Conservation (phyloP, 2,888 invertebrate genomes). For the Tinea semifulvella region DNA sequence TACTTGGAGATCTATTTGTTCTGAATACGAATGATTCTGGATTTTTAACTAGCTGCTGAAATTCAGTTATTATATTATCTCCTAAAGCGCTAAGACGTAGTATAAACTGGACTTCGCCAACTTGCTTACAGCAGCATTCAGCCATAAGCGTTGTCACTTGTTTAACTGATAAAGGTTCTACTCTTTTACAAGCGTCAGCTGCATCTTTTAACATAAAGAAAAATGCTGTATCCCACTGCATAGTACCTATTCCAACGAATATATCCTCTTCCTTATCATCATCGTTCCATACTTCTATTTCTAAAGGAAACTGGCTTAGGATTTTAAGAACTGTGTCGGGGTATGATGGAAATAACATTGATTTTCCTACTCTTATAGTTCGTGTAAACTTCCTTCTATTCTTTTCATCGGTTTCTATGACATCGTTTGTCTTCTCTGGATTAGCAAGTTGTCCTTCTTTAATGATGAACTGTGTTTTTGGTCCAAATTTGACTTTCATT, state of each 20-base stretch:
- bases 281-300: slow-evolving; percentile 57
- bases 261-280: slow-evolving; percentile 41
- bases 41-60: slow-evolving; percentile 46
- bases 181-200: slow-evolving; percentile 32
- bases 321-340: slow-evolving; percentile 50
- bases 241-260: slow-evolving; percentile 48
- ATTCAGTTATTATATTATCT: slow-evolving; percentile 50
- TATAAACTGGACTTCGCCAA: slow-evolving; percentile 53
- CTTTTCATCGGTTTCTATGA: slow-evolving; percentile 36
- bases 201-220: slow-evolving; percentile 54
- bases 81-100: slow-evolving; percentile 61
- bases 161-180: slow-evolving; percentile 43
- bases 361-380: slow-evolving; percentile 59
- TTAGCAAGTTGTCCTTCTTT: slow-evolving; percentile 50
- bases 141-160: slow-evolving; percentile 31
- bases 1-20: slow-evolving; percentile 51
- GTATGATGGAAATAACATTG: slow-evolving; percentile 58
- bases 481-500: slow-evolving; percentile 56
- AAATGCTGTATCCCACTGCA: slow-evolving; percentile 58
- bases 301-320: slow-evolving; percentile 54
- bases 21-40: slow-evolving; percentile 51
- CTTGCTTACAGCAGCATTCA: slow-evolving; percentile 43
- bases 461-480: slow-evolving; percentile 56
- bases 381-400: slow-evolving; percentile 44
- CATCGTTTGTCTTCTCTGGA: slow-evolving; percentile 32